Percentiles rank a stretch among this genome's conserved stretches.
Conservation (phyloP, 2,113 vertebrate genomes). For the Donacobius atricapilla region DNA sequence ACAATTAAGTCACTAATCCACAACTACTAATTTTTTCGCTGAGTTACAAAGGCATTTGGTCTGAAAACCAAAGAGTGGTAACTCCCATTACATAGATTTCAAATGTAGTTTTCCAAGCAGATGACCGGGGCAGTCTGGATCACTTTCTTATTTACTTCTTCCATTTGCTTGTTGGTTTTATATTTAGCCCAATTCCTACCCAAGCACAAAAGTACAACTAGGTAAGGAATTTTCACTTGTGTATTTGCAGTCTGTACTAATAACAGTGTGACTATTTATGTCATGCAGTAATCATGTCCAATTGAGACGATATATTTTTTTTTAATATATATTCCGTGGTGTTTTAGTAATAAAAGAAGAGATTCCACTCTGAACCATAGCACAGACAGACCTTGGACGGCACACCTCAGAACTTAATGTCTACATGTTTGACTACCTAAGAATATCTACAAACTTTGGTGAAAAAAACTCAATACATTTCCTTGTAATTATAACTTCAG, state of each 20-base stretch:
- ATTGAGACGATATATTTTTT: background rate
- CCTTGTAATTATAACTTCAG: background rate
- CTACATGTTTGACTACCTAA: background rate
- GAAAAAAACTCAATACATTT: background rate
- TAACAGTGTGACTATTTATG: background rate
- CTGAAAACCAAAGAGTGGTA: background rate
- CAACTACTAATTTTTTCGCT: background rate
- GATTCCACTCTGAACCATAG: background rate
- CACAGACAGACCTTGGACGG: background rate
- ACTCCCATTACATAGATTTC: background rate
- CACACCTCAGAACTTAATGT: background rate
- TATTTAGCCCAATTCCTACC: background rate
- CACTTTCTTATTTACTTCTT: background rate
- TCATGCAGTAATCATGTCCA: background rate
- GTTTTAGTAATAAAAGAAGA: background rate
- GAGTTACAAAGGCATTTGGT: background rate
- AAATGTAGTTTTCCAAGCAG: background rate
- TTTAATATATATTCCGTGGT: background rate
- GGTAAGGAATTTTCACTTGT: background rate
- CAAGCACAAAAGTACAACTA: background rate
- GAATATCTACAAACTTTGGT: background rate
- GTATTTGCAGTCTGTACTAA: background rate
- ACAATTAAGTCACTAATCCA: background rate
- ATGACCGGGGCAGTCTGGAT: background rate
- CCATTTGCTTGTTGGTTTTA: background rate